phyloP scores from a whole-genome alignment of 2,113 vertebrate genomes.

The Periophthalmus modestus region DNA sequence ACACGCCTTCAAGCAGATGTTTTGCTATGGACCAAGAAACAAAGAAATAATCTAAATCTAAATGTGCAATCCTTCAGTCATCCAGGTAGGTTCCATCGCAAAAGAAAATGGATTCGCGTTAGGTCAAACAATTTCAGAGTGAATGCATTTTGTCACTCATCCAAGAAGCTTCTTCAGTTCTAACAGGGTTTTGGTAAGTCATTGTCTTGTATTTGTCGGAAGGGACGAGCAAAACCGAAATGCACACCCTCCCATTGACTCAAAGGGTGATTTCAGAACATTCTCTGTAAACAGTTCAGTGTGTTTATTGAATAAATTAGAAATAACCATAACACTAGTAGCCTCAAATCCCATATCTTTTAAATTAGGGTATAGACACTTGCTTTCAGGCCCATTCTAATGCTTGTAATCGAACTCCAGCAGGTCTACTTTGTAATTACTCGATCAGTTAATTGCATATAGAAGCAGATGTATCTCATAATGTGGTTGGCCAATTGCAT shows the following conservation, averaged over 20 bases:
- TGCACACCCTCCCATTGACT: background rate
- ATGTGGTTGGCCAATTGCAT: background rate
- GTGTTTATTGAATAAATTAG: background rate
- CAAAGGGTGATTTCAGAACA: background rate
- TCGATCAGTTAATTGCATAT: slow-evolving; percentile 6
- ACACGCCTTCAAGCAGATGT: background rate
- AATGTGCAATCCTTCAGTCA: too few species aligned
- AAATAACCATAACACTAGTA: too few species aligned
- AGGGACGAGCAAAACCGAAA: background rate
- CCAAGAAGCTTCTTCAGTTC: too few species aligned
- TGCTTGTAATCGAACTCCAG: background rate
- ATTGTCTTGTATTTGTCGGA: too few species aligned
- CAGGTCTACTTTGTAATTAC: background rate
- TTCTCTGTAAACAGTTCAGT: background rate
- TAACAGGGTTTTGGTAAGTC: too few species aligned
- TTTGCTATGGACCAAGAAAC: background rate
- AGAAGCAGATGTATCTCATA: slow-evolving; percentile 8
- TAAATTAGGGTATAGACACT: background rate
- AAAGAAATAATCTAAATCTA: background rate
- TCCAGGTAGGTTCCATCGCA: too few species aligned
- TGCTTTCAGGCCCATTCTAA: background rate
- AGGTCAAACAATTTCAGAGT: too few species aligned
- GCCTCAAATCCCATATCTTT: background rate
- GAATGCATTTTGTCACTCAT: too few species aligned
- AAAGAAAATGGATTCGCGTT: too few species aligned